phyloP scores from a whole-genome alignment of 2,113 vertebrate species.

The Heterocephalus glaber region DNA sequence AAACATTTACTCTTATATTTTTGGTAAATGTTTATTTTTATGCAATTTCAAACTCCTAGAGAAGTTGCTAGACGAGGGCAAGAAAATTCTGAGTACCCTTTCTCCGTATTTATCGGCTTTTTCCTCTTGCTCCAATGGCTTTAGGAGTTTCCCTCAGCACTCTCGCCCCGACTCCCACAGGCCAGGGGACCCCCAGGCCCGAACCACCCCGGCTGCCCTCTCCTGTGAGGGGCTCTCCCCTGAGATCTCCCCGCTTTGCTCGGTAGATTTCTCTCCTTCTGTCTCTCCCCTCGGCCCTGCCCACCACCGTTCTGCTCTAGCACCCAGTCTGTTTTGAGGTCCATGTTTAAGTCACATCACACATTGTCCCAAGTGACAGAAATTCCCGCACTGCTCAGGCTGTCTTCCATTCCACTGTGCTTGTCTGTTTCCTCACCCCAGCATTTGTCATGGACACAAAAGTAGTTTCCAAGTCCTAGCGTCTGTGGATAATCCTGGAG shows the following conservation, averaged over 20 bases:
- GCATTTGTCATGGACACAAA: too few species aligned
- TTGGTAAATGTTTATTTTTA: not conserved
- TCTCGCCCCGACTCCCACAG: not conserved
- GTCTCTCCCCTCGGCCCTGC: not conserved
- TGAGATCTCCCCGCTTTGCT: not conserved
- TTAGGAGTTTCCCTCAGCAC: not conserved
- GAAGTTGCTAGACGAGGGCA: not conserved
- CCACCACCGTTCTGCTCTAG: not conserved
- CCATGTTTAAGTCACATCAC: not conserved
- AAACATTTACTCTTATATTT: not conserved
- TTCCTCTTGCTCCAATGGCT: not conserved
- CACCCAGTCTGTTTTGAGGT: not conserved
- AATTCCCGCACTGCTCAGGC: not conserved
- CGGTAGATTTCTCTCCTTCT: not conserved
- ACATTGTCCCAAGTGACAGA: too few species aligned
- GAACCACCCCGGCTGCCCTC: fast-evolving
- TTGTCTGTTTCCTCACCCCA: not conserved
- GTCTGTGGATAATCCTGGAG: too few species aligned
- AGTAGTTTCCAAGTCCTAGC: not conserved
- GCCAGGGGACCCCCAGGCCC: not conserved
- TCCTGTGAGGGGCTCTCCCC: not conserved
- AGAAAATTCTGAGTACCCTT: not conserved
- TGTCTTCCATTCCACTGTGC: too few species aligned
- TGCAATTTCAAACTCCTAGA: not conserved
- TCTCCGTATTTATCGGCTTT: not conserved